Conservation (phyloP, 2,113 vertebrate genomes). For the Tragelaphus buxtoni region DNA sequence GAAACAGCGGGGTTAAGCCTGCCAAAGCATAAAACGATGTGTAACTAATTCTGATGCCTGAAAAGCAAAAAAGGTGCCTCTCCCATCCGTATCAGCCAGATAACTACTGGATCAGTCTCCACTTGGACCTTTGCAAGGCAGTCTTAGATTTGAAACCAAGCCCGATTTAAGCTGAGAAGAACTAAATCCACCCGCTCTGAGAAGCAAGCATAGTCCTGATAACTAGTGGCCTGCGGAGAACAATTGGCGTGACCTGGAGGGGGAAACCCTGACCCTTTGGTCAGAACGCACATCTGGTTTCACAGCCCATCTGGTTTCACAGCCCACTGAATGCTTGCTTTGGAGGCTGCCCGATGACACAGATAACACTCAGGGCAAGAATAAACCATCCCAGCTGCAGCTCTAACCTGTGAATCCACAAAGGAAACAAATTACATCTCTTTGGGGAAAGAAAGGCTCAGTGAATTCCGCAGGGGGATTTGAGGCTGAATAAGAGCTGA, state of each 20-base stretch:
- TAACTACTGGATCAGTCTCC: not conserved
- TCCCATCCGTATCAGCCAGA: accelerated
- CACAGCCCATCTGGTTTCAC: not conserved
- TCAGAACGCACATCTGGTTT: not conserved
- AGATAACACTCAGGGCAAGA: not conserved
- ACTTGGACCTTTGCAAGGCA: not conserved
- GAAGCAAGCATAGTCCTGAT: not conserved
- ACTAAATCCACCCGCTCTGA: not conserved
- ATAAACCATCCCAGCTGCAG: not conserved
- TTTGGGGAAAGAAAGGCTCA: not conserved
- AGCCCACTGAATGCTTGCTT: not conserved
- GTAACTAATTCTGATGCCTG: not conserved
- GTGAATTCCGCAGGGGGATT: not conserved
- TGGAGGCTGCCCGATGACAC: not conserved
- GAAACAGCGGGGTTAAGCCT: not conserved
- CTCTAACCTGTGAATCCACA: not conserved
- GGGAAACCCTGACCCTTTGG: not conserved
- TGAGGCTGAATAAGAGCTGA: not conserved
- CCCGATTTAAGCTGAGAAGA: not conserved
- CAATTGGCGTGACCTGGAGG: not conserved
- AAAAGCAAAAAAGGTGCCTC: not conserved
- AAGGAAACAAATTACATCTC: slow-evolving; percentile 43
- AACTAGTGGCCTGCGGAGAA: not conserved
- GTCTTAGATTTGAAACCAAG: not conserved
- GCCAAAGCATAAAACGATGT: not conserved